These are phyloP conservation scores for Cydia pomonella DNA, from an alignment of 1,140 invertebrate species.

Conservation along the genomic window DNA sequence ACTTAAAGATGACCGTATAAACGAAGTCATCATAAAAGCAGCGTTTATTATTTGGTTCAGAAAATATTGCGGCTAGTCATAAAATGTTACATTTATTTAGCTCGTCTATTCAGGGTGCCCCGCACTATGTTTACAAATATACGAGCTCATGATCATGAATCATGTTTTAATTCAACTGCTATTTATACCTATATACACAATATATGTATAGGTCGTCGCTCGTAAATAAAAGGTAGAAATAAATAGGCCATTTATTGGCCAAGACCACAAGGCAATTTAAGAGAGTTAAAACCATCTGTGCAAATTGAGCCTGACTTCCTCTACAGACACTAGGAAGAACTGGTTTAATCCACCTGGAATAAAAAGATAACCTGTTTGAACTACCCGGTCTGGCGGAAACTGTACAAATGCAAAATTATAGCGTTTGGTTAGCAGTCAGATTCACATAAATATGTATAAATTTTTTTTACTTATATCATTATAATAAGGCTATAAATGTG, in stretches of 20 bases:
- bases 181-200: not conserved
- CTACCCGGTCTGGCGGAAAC: not conserved
- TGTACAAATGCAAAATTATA: not conserved
- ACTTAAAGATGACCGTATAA: too few relatives aligned
- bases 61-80: not conserved
- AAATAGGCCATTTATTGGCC: not conserved
- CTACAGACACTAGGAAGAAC: not conserved
- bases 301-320: constrained; percentile 1
- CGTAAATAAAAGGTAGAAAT: not conserved
- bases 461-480: too few relatives aligned
- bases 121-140: not conserved
- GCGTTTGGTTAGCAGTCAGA: not conserved
- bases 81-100: not conserved
- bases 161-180: constrained; percentile 1
- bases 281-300: not conserved
- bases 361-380: constrained; percentile 15
- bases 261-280: constrained; percentile 2
- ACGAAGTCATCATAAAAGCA: too few relatives aligned
- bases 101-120: not conserved
- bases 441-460: not conserved
- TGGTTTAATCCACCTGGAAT: not conserved
- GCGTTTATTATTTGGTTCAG: not conserved
- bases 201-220: not conserved
- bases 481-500: too few relatives aligned
- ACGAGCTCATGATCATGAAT: not conserved